Conservation (phyloP, 2,113 vertebrate species). For the Herpetotheres cachinnans region DNA sequence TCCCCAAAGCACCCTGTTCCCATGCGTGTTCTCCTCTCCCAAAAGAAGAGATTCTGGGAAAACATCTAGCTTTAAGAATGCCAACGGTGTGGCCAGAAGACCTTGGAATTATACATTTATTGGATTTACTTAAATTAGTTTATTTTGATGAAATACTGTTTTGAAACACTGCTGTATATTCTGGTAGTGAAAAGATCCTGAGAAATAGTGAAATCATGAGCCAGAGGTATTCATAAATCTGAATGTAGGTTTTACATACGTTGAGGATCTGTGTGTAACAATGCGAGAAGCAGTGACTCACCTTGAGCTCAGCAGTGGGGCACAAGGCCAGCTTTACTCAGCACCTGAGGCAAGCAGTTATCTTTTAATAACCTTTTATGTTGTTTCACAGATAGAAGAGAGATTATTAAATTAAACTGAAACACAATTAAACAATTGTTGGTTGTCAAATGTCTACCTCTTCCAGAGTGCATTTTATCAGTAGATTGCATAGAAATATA, state of each 20-base stretch:
- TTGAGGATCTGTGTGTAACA: neutral
- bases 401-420: slow-evolving; percentile 11
- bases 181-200: neutral
- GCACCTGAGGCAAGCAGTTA: neutral
- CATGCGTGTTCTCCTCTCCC: neutral
- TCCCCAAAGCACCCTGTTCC: neutral
- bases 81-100: neutral
- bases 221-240: neutral
- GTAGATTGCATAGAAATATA: neutral
- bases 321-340: neutral
- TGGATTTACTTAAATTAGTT: neutral
- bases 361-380: neutral
- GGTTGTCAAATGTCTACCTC: neutral
- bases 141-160: neutral
- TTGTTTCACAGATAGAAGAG: neutral
- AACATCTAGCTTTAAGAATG: neutral
- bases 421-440: neutral
- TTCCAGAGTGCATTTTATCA: neutral
- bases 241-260: neutral
- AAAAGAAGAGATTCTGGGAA: neutral
- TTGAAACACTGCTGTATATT: neutral
- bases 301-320: neutral
- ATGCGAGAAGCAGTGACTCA: neutral
- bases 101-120: neutral
- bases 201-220: neutral